phyloP scores from a whole-genome alignment of 2,888 invertebrate genomes.

The Amphimallon solstitiale region DNA sequence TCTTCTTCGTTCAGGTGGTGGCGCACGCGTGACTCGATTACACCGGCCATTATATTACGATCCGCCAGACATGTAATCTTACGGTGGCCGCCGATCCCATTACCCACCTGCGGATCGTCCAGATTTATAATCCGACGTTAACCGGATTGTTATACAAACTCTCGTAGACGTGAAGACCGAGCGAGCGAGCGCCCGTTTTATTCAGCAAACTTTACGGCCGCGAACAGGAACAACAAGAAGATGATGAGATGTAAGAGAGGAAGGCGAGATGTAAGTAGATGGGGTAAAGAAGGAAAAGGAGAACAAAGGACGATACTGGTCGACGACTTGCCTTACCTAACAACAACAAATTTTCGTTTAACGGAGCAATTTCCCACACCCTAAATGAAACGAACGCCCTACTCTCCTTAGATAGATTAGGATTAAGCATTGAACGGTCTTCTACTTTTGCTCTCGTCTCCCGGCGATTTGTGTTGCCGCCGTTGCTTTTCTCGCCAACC shows the following conservation, averaged over 20 bases:
- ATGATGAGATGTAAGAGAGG: conserved; percentile 5
- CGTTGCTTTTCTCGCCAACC: conserved; percentile 7
- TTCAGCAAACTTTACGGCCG: conserved; percentile 47
- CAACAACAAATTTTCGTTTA: conserved; percentile 37
- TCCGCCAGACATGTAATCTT: conserved; percentile 62
- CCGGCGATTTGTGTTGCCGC: too few relatives aligned
- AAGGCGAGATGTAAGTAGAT: background rate
- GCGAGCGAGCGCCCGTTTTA: conserved; percentile 40
- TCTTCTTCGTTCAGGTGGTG: conserved; percentile 30
- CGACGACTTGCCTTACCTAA: conserved; percentile 3
- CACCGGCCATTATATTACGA: conserved; percentile 60
- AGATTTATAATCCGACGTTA: conserved; percentile 55
- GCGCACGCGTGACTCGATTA: conserved; percentile 62
- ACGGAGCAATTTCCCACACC: conserved; percentile 33
- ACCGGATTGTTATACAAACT: conserved; percentile 53
- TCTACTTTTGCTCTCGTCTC: background rate
- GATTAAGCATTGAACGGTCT: conserved; percentile 32
- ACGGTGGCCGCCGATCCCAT: conserved; percentile 55
- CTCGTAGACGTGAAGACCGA: conserved; percentile 30
- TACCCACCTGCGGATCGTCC: conserved; percentile 58
- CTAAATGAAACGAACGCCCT: conserved; percentile 28
- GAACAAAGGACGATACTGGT: background rate
- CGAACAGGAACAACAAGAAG: conserved; percentile 16
- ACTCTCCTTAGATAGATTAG: conserved; percentile 29
- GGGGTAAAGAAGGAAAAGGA: background rate